Evolutionary conservation across 1,140 invertebrate genomes (phyloP).

Genomic region (Leptinotarsa lineolata): DNA sequence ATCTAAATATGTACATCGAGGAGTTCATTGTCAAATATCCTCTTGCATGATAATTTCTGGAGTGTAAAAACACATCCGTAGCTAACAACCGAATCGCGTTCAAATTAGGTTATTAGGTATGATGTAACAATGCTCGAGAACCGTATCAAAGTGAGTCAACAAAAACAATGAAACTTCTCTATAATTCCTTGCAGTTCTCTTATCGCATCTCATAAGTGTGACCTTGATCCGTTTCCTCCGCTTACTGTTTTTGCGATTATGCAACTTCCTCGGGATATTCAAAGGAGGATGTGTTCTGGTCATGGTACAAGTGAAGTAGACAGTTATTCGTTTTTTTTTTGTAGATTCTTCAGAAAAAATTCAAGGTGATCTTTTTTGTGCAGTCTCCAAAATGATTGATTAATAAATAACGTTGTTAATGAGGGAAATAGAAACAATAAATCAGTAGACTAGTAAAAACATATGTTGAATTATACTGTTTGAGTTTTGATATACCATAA

Average conservation of each 20-base stretch:
- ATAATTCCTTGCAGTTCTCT: conserved; percentile 17
- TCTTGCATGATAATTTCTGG: neutral
- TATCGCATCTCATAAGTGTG: conserved; percentile 16
- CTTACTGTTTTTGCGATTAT: conserved; percentile 9
- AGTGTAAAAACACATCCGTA: neutral
- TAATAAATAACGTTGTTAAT: no score
- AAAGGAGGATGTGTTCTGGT: neutral
- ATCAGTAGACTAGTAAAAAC: no score
- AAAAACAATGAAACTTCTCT: conserved; percentile 12
- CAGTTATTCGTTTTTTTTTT: no score
- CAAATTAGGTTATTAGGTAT: conserved; percentile 17
- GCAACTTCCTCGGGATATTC: neutral
- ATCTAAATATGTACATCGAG: no score
- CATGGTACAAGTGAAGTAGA: no score
- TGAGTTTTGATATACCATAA: no score
- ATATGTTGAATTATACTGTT: no score
- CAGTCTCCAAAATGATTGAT: no score
- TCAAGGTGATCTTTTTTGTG: no score
- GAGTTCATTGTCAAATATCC: neutral
- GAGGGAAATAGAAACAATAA: no score
- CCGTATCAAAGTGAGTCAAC: conserved; percentile 19
- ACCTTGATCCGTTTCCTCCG: conserved; percentile 22
- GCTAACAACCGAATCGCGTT: neutral
- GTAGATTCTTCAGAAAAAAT: no score
- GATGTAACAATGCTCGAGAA: conserved; percentile 15